Conservation (phyloP, 2,888 invertebrate species). For the Penaeus monodon region DNA sequence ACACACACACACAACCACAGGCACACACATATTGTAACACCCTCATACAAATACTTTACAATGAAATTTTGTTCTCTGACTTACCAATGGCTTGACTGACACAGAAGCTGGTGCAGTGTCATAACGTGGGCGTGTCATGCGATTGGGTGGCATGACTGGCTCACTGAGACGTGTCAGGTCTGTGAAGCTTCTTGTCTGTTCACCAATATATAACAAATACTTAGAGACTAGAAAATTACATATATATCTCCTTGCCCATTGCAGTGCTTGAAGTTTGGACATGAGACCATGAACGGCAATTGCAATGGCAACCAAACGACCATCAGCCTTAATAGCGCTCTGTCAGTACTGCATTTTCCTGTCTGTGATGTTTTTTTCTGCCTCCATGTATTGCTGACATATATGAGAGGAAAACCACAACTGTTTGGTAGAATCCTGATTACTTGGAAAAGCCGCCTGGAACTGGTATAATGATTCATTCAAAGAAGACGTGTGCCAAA, state of each 20-base stretch:
- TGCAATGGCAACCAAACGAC: too few relatives aligned
- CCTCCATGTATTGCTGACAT: too few relatives aligned
- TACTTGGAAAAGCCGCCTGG: too few relatives aligned
- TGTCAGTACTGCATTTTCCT: too few relatives aligned
- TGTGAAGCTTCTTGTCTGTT: slow-evolving; percentile 56
- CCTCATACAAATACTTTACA: not conserved
- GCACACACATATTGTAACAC: not conserved
- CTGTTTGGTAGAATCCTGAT: too few relatives aligned
- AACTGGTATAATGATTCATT: too few relatives aligned
- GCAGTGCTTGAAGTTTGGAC: too few relatives aligned
- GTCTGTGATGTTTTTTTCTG: too few relatives aligned
- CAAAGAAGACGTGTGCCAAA: too few relatives aligned
- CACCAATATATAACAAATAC: slow-evolving; percentile 17
- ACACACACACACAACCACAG: not conserved
- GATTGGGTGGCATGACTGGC: slow-evolving; percentile 7
- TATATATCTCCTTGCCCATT: not conserved
- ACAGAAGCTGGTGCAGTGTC: slow-evolving; percentile 36
- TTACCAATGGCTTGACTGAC: slow-evolving; percentile 51
- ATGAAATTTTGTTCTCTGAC: slow-evolving; percentile 19
- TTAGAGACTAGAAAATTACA: not conserved
- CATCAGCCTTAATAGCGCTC: too few relatives aligned
- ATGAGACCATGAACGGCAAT: too few relatives aligned
- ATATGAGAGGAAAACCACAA: too few relatives aligned
- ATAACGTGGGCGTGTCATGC: slow-evolving; percentile 10
- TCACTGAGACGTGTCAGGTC: slow-evolving; percentile 55